Evolutionary conservation across 2,888 invertebrate species (phyloP), one percentile per base, ranked within the genome.

Genomic region (Tenthredo distinguenda): DNA sequence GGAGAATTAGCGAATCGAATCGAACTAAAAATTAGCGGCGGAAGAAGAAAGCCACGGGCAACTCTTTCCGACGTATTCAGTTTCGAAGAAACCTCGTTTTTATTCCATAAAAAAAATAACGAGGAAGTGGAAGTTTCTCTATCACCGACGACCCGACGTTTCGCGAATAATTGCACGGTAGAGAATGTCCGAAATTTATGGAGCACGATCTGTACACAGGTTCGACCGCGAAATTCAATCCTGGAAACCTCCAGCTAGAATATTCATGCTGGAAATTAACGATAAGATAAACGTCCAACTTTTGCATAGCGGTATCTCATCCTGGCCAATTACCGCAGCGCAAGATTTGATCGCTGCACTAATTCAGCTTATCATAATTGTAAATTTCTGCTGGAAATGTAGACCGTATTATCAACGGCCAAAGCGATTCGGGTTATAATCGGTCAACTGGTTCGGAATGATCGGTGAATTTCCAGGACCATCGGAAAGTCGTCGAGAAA

Each of bases 321-420:
- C 76, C 79, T 6, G 37, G 55, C 79, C 79, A 79, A 79, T 79
- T 79, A 79, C 79, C 79, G n/a, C 15, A 26, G 15, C 40, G 21
- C 34, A 50, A 81, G 81, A 81, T 62, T 81, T 81, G 58, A 81
- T 81, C 62, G 37, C 81, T 62, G 81, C 58, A 58, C 62, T 81
- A 81, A 81, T 81, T 58, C n/a, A 81, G 40, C 81, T 81, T 81
- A 62, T 81, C 81, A 37, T 81, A 58, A 81, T 81, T 81, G 81
- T 81, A 37, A 81, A 81, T 62, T 81, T 62, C 34, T 40, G 7
- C 18, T 50, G 12, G n/a, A 62, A 81, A 50, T 81, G 58, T 40
- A 62, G 62, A 40, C 81, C 58, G 37, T 81, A 62, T 81, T 40
- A 81, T 62, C 81, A 81, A 62, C 58, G n/a, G 40, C 10, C 21